These are phyloP conservation scores for Candidula unifasciata DNA, from an alignment of 2,888 invertebrate species.

Conservation along the genomic window DNA sequence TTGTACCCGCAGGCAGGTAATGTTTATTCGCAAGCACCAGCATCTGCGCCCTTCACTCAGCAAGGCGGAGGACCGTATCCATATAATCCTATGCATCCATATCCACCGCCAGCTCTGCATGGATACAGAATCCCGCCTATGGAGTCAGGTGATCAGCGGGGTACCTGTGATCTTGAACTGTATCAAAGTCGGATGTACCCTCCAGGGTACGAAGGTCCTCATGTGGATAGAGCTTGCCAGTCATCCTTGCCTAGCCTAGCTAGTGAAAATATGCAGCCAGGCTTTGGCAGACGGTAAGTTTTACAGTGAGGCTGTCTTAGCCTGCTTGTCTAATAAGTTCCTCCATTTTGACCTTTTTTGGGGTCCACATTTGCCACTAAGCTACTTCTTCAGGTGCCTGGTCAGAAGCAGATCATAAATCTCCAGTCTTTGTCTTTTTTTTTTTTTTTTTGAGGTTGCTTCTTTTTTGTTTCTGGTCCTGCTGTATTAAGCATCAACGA, in stretches of 20 bases:
- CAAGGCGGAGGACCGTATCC: slow-evolving; percentile 54
- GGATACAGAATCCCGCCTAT: slow-evolving; percentile 59
- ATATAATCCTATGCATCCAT: slow-evolving; percentile 45
- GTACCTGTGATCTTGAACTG: slow-evolving; percentile 59
- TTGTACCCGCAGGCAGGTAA: slow-evolving; percentile 41
- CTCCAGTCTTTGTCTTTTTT: too few species aligned
- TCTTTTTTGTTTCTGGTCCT: too few species aligned
- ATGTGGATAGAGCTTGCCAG: slow-evolving; percentile 80
- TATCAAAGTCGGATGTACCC: slow-evolving; percentile 54
- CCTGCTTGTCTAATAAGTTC: neutral
- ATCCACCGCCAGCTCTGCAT: slow-evolving; percentile 55
- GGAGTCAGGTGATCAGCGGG: slow-evolving; percentile 57
- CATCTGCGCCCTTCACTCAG: slow-evolving; percentile 25
- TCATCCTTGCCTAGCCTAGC: slow-evolving; percentile 78
- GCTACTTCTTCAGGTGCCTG: too few species aligned
- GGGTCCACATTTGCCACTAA: too few species aligned
- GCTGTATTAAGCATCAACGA: too few species aligned
- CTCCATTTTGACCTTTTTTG: too few species aligned
- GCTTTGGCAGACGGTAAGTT: slow-evolving; percentile 59
- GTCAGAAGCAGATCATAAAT: too few species aligned
- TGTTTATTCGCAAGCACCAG: slow-evolving; percentile 57
- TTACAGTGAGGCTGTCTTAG: neutral
- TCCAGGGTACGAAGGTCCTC: slow-evolving; percentile 34
- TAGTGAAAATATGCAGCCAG: slow-evolving; percentile 64
- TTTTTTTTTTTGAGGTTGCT: too few species aligned